These are phyloP conservation scores for Rhynchotus rufescens DNA, from an alignment of 2,797 vertebrate species.

Conservation along the genomic window DNA sequence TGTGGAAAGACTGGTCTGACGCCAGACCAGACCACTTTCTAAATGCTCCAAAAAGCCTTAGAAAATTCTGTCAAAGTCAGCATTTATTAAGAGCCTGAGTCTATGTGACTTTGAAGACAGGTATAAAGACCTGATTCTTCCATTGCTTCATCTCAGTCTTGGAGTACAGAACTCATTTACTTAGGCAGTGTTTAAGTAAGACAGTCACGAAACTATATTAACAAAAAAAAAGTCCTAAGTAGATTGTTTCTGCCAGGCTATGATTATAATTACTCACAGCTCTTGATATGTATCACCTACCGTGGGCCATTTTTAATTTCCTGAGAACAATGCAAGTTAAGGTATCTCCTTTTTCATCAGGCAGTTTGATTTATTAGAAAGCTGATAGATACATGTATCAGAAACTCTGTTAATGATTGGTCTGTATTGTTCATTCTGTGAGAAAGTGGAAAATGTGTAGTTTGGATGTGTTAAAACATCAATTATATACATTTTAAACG, in stretches of 20 bases:
- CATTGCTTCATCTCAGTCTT: neutral
- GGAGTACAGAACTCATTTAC: neutral
- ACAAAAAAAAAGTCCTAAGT: neutral
- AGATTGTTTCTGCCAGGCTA: constrained; percentile 24
- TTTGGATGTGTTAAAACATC: neutral
- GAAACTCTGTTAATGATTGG: neutral
- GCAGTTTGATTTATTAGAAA: constrained; percentile 31
- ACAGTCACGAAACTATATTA: neutral
- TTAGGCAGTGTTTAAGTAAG: constrained; percentile 3
- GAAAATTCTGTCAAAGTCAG: neutral
- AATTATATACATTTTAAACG: no score
- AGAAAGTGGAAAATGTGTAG: neutral
- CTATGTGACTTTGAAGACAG: neutral
- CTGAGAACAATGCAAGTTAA: constrained; percentile 35
- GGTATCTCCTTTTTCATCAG: neutral
- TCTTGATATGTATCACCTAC: neutral
- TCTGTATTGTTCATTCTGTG: neutral
- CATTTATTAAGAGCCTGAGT: neutral
- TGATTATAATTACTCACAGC: constrained; percentile 27
- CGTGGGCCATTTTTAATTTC: constrained; percentile 36
- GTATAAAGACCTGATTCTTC: neutral
- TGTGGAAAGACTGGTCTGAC: neutral
- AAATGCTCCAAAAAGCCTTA: neutral
- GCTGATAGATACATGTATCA: neutral
- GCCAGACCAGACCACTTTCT: neutral